Evolutionary conservation across 35 echinoderm and acorn worm genomes (phyloP).

Genomic region (Heliocidaris tuberculata): DNA sequence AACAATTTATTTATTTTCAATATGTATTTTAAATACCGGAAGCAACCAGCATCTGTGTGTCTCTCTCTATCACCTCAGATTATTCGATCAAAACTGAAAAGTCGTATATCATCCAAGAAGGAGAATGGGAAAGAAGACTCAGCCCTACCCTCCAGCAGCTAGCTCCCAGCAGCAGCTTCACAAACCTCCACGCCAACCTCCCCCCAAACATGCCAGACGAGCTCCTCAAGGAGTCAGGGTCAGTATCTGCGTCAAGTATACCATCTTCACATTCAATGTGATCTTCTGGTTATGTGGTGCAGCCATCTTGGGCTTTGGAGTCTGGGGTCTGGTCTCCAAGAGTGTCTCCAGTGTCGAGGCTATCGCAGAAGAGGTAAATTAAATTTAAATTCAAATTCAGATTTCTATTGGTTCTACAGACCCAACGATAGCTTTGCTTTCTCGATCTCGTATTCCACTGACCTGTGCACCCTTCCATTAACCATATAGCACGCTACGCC

Average conservation of each 20-base stretch:
- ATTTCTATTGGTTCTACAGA: too few species aligned
- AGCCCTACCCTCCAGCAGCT: neutral
- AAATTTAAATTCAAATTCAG: neutral
- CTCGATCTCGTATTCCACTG: neutral
- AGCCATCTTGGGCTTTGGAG: conserved; percentile 80
- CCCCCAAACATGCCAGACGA: neutral
- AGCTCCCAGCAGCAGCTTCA: conserved; percentile 45
- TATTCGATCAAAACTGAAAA: neutral
- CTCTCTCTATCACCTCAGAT: neutral
- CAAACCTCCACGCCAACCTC: neutral
- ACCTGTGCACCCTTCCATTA: too few species aligned
- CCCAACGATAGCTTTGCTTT: neutral
- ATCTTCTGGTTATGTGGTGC: conserved; percentile 89
- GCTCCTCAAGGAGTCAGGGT: conserved; percentile 83
- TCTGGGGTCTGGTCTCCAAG: conserved; percentile 90
- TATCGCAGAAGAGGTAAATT: conserved; percentile 69
- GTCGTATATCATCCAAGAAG: neutral
- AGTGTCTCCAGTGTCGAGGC: conserved; percentile 61
- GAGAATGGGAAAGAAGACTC: conserved; percentile 18
- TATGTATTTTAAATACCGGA: too few species aligned
- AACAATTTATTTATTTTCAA: too few species aligned
- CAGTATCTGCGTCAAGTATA: conserved; percentile 84
- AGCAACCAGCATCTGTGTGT: too few species aligned
- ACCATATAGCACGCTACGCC: too few species aligned
- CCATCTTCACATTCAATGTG: conserved; percentile 86